These are phyloP conservation scores for Microplitis mediator DNA, from an alignment of 1,140 invertebrate species.

Conservation along the genomic window DNA sequence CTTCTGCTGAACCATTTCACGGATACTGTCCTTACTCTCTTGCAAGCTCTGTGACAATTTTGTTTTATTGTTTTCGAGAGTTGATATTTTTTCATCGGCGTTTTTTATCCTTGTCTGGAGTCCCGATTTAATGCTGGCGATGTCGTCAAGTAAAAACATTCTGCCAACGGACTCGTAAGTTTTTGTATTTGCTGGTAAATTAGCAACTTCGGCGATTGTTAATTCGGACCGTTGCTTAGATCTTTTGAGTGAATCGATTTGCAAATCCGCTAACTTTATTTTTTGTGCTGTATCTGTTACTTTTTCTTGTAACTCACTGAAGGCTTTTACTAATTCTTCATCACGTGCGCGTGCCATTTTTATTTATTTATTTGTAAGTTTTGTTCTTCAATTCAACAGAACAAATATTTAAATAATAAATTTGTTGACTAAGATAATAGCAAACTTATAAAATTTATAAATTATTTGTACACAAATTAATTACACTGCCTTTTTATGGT, in stretches of 20 bases:
- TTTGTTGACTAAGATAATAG: too few species aligned
- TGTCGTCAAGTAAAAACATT: slow-evolving; percentile 81
- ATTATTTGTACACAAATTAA: too few species aligned
- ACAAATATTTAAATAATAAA: too few species aligned
- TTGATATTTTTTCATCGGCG: slow-evolving; percentile 75
- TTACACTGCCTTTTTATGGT: too few species aligned
- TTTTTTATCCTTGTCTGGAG: slow-evolving; percentile 67
- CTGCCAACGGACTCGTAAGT: slow-evolving; percentile 82
- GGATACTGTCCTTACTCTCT: slow-evolving; percentile 82
- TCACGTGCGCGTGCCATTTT: slow-evolving; percentile 56
- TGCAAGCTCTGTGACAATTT: slow-evolving; percentile 80
- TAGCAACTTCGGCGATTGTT: slow-evolving; percentile 67
- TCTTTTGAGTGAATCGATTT: slow-evolving; percentile 75
- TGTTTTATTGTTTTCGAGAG: slow-evolving; percentile 75
- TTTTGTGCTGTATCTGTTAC: slow-evolving; percentile 81
- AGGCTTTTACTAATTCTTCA: slow-evolving; percentile 73
- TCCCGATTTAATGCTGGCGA: slow-evolving; percentile 69
- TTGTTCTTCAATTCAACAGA: background rate
- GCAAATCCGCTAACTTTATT: slow-evolving; percentile 77
- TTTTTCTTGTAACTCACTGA: slow-evolving; percentile 83
- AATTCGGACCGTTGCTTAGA: slow-evolving; percentile 74
- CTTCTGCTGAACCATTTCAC: slow-evolving; percentile 81
- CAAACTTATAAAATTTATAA: too few species aligned
- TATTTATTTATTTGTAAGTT: background rate
- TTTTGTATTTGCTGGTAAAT: slow-evolving; percentile 68